Evolutionary conservation across 2,797 vertebrate genomes (phyloP), one percentile per base, ranked within the genome.

Genomic region (Delichon dasypus): DNA sequence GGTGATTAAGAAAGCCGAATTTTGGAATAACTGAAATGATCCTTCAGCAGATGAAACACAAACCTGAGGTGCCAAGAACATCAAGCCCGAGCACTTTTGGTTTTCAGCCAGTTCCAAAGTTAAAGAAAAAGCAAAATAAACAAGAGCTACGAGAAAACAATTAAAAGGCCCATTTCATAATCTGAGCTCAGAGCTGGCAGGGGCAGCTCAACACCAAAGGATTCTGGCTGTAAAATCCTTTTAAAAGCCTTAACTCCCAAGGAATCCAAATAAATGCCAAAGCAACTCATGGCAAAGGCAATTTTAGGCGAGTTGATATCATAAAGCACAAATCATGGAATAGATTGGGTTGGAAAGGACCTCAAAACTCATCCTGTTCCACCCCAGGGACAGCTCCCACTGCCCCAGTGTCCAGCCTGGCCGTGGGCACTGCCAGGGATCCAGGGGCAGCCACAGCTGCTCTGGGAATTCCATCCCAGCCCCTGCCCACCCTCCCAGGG

Each of bases 51-150:
- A 42, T 2, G 6, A 25, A 89, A 62, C 2, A 4, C 4, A 3
- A 47, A 21, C 53, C 55, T 6, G 27, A 0, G 0, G 50, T 4
- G 44, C 77, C 34, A 51, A 36, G 54, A 81, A 66, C 60, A 64
- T 67, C 70, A n/a, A 90, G 90, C 11, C 19, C 21, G 1, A 90
- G 48, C 7, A 7, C 16, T 92, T 84, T 15, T 85, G 55, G n/a
- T 82, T 71, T 44, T 19, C 61, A 72, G 62, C 34, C 88, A 72
- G 76, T 40, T 72, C 30, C 60, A 62, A 85, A 89, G 83, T 27
- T 60, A 83, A 77, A 94, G 61, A 71, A 93, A 91, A 86, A 48
- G 40, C 40, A 72, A 93, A 90, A 92, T 44, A 85, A 92, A 84
- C 77, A 90, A 38, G 51, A 70, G 51, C 32, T 87, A 82, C 16